Percentiles rank a stretch among this genome's conserved stretches.
Evolutionary conservation across 1,140 invertebrate genomes (phyloP).

Genomic region (Drosophila novamexicana): DNA sequence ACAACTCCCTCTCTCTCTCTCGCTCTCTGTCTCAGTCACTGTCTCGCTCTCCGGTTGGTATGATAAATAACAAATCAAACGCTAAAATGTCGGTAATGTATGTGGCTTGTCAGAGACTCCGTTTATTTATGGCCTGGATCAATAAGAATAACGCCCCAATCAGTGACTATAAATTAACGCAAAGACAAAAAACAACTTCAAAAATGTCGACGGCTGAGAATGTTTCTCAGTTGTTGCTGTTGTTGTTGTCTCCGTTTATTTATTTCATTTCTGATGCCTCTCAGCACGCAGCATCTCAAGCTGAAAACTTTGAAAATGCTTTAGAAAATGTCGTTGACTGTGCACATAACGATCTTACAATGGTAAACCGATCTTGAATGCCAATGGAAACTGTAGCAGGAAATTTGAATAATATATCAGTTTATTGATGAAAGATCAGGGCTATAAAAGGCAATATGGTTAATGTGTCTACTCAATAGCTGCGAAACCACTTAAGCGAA

Average conservation of each 20-base stretch:
- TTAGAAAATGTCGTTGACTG: conserved; percentile 41
- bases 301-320: conserved; percentile 32
- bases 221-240: conserved; percentile 54
- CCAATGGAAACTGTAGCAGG: conserved; percentile 13
- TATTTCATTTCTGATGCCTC: conserved; percentile 13
- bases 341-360: background rate
- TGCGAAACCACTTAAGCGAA: conserved; percentile 4
- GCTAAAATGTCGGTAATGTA: conserved; percentile 84
- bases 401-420: conserved; percentile 12
- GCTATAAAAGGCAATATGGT: conserved; percentile 13
- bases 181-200: conserved; percentile 76
- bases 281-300: conserved; percentile 14
- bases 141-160: conserved; percentile 84
- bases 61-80: conserved; percentile 84
- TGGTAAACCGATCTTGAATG: conserved; percentile 7
- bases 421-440: background rate
- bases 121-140: conserved; percentile 84
- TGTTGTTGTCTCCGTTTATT: conserved; percentile 14
- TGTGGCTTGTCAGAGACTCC: conserved; percentile 80
- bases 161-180: conserved; percentile 84
- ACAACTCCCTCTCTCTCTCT: conserved; percentile 20
- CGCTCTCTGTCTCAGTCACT: conserved; percentile 13
- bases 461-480: conserved; percentile 3
- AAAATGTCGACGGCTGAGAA: conserved; percentile 73
- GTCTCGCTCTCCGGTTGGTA: conserved; percentile 55